A percentile compares a stretch with the other conserved stretches of the same genome.
These are phyloP conservation scores for Amitus sp. DNA, from an alignment of 2,888 invertebrate species.

Conservation along the genomic window DNA sequence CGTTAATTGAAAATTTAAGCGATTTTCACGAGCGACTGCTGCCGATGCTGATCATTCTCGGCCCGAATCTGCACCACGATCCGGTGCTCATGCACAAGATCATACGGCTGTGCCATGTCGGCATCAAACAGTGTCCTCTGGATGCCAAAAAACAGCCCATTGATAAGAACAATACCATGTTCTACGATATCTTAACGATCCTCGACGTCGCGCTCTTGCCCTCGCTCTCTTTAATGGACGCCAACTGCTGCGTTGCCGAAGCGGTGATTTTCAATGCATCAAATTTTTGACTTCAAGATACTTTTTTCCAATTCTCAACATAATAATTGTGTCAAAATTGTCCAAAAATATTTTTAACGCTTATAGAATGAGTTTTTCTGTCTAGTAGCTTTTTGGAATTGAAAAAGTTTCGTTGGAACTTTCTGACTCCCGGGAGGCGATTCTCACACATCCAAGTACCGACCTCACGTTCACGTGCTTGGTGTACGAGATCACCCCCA, in stretches of 20 bases:
- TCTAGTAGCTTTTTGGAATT: too few species aligned
- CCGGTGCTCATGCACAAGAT: slow-evolving; percentile 92
- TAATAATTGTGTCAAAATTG: too few species aligned
- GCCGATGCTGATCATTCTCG: slow-evolving; percentile 87
- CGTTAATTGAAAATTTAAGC: slow-evolving; percentile 74
- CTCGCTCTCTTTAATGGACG: slow-evolving; percentile 88
- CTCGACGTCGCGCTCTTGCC: slow-evolving; percentile 92
- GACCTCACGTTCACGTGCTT: too few species aligned
- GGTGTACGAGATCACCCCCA: too few species aligned
- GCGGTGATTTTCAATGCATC: too few species aligned
- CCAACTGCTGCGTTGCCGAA: slow-evolving; percentile 96
- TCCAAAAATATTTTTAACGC: too few species aligned
- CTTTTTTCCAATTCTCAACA: too few species aligned
- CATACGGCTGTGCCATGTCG: slow-evolving; percentile 67
- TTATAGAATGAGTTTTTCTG: too few species aligned
- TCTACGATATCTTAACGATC: slow-evolving; percentile 85
- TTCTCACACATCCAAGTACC: too few species aligned
- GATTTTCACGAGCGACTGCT: slow-evolving; percentile 81
- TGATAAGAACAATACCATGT: slow-evolving; percentile 68
- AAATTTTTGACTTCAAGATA: too few species aligned
- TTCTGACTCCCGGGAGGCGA: too few species aligned
- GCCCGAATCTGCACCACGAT: slow-evolving; percentile 88
- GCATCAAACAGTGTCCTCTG: slow-evolving; percentile 57
- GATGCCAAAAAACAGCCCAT: slow-evolving; percentile 57
- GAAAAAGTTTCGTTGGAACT: too few species aligned